Evolutionary conservation across 1,140 invertebrate genomes (phyloP).

Genomic region (Adoxophyes honmai): DNA sequence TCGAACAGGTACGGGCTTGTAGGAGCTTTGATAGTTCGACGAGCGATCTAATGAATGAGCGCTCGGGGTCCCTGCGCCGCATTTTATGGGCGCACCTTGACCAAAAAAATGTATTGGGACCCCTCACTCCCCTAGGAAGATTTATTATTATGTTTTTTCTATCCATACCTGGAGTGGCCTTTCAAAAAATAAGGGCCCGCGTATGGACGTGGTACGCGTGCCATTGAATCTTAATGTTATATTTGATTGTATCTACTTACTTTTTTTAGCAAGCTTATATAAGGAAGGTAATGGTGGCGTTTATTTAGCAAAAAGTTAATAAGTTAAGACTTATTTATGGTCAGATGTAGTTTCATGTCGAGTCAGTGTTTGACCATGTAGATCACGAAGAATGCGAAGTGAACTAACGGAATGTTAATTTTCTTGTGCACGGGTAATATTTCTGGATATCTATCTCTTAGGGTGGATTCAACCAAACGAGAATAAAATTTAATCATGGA

Average conservation of each 20-base stretch:
- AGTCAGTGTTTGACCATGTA: too few relatives aligned
- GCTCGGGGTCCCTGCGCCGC: conserved; percentile 30
- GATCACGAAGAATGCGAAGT: too few relatives aligned
- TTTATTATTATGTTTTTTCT: conserved; percentile 48
- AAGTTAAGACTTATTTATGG: too few relatives aligned
- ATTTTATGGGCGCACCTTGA: conserved; percentile 52
- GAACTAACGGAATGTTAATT: too few relatives aligned
- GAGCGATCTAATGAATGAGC: conserved; percentile 51
- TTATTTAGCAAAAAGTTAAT: too few relatives aligned
- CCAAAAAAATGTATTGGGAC: conserved; percentile 60
- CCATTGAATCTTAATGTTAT: conserved; percentile 38
- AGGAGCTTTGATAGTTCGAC: conserved; percentile 29
- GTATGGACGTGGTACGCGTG: conserved; percentile 53
- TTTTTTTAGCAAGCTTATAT: not conserved
- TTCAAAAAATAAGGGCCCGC: conserved; percentile 35
- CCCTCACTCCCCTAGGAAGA: conserved; percentile 47
- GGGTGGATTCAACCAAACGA: too few relatives aligned
- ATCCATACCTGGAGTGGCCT: conserved; percentile 53
- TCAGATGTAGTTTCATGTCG: too few relatives aligned
- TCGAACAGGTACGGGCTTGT: conserved; percentile 10
- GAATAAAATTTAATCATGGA: too few relatives aligned
- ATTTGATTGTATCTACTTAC: not conserved
- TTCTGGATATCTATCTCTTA: too few relatives aligned
- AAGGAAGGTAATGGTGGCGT: too few relatives aligned
- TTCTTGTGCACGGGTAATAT: too few relatives aligned